These are phyloP conservation scores for Spermophilus dauricus DNA, from an alignment of 2,113 vertebrate genomes.

Conservation along the genomic window DNA sequence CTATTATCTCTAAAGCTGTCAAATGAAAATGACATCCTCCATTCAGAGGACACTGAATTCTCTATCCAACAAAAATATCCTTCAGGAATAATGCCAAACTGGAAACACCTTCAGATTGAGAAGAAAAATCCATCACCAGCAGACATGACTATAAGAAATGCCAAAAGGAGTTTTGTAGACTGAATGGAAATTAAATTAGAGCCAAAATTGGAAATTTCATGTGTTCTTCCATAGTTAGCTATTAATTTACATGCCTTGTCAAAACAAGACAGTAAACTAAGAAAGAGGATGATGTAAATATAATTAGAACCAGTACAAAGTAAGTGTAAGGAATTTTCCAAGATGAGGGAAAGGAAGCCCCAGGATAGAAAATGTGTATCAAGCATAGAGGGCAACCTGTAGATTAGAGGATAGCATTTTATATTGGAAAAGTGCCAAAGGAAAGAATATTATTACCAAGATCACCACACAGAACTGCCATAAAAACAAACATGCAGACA, in stretches of 20 bases:
- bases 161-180: background rate
- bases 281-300: background rate
- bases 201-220: background rate
- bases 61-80: too few species aligned
- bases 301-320: background rate
- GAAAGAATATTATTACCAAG: background rate
- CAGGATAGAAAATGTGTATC: background rate
- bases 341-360: background rate
- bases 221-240: background rate
- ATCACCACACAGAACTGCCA: background rate
- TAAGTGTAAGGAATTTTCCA: background rate
- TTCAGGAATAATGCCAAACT: too few species aligned
- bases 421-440: background rate
- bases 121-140: background rate
- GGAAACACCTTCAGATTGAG: too few species aligned
- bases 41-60: too few species aligned
- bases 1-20: too few species aligned
- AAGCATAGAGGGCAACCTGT: background rate
- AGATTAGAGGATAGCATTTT: background rate
- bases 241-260: too few species aligned
- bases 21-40: too few species aligned
- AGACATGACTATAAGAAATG: background rate
- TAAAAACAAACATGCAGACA: background rate
- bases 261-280: background rate
- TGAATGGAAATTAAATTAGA: background rate